Conservation (phyloP, 2,888 invertebrate species). For the Hydroisotoma schaefferi region DNA sequence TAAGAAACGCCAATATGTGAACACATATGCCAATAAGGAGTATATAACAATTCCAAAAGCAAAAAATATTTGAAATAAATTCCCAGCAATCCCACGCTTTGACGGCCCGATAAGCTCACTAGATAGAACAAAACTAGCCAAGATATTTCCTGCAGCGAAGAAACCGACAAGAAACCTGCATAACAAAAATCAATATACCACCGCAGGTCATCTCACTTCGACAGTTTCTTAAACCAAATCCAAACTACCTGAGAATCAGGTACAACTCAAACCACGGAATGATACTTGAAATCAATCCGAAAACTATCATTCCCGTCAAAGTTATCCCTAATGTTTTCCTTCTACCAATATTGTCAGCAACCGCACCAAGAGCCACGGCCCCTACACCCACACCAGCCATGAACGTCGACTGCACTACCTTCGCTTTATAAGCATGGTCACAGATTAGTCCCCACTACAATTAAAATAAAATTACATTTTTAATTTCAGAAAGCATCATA, state of each 20-base stretch:
- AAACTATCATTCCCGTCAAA: conserved; percentile 44
- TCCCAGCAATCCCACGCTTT: conserved; percentile 46
- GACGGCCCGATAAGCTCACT: conserved; percentile 46
- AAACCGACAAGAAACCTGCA: conserved; percentile 39
- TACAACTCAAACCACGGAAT: conserved; percentile 37
- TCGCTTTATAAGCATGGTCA: conserved; percentile 45
- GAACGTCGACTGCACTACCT: conserved; percentile 48
- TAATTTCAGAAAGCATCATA: background rate
- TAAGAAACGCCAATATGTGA: conserved; percentile 47
- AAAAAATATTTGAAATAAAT: conserved; percentile 48
- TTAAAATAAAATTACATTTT: conserved; percentile 11
- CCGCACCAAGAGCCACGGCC: conserved; percentile 45
- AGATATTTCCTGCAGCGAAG: conserved; percentile 44
- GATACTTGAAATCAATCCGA: conserved; percentile 43
- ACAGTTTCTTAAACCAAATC: background rate
- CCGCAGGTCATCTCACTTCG: background rate
- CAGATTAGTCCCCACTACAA: conserved; percentile 49
- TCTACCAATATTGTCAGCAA: conserved; percentile 47
- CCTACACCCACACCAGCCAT: conserved; percentile 50
- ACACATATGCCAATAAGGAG: conserved; percentile 40
- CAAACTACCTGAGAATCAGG: conserved; percentile 29
- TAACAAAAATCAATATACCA: background rate
- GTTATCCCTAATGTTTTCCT: conserved; percentile 44
- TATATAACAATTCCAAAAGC: conserved; percentile 48
- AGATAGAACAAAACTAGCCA: conserved; percentile 42